These are phyloP conservation scores for Spea hammondii DNA, from an alignment of 2,797 vertebrate genomes.

Conservation along the genomic window DNA sequence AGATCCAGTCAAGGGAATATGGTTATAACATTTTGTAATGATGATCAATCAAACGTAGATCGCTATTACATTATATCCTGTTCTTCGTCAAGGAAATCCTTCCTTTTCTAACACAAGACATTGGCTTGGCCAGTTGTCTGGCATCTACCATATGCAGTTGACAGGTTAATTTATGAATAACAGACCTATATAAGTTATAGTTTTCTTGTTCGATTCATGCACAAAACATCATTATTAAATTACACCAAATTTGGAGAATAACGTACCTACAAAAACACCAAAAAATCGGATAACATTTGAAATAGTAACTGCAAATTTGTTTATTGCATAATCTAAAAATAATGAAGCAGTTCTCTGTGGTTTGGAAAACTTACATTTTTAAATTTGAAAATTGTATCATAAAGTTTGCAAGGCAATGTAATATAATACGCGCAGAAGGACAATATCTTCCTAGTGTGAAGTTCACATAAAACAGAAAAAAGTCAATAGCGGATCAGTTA, in stretches of 20 bases:
- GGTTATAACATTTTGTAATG: conserved; percentile 25
- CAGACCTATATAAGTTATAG: conserved; percentile 15
- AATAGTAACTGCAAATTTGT: conserved; percentile 25
- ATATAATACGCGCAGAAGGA: background rate
- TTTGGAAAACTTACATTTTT: conserved; percentile 18
- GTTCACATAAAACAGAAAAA: background rate
- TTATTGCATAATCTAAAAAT: conserved; percentile 8
- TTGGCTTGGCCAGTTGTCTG: conserved; percentile 30
- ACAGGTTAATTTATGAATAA: conserved; percentile 29
- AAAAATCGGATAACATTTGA: background rate
- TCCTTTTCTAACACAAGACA: conserved; percentile 13
- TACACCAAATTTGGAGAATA: conserved; percentile 25
- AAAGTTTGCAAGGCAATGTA: conserved; percentile 10
- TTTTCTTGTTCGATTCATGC: conserved; percentile 4
- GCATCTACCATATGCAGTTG: conserved; percentile 21
- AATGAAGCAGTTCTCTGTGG: conserved; percentile 20
- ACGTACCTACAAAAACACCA: conserved; percentile 21
- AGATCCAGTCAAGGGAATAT: conserved; percentile 27
- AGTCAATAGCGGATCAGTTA: background rate
- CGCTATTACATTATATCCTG: conserved; percentile 34
- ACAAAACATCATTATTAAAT: conserved; percentile 39
- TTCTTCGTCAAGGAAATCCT: conserved; percentile 35
- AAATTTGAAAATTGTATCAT: conserved; percentile 8
- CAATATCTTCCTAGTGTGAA: conserved; percentile 1
- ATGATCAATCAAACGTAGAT: conserved; percentile 30